Base-by-base conservation (phyloP, 2,113 vertebrate species). In the Xenopus tropicalis region DNA sequence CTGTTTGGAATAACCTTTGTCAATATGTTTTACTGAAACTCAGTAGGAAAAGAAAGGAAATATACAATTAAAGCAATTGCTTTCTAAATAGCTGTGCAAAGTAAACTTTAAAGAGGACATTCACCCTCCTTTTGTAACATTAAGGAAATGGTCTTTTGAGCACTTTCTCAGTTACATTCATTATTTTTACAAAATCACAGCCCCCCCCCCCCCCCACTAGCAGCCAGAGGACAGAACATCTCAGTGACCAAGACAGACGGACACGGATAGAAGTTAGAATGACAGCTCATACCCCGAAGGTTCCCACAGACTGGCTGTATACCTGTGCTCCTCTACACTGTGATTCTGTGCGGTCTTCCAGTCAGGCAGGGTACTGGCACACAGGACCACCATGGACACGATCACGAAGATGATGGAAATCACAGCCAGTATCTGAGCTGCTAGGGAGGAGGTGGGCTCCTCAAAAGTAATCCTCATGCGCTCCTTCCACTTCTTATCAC, bases 371-470 rank as follows among this genome's bases (percentile, higher is more conserved):
- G 97, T 98, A 89, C 97, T 98, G 56, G 95, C 95, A 66, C 97
- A 99, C 79, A 99, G 85, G 82, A 98, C 95, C 70, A 98, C 91
- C 97, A 99, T 98, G 72, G 97, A 99, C 79, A 98, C 86, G 24
- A 99, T 94, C 71, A 99, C 97, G 80, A 98, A 98, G 59, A 98
- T 89, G 59, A 98, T 93, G 8, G 97, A 99, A 77, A 99, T 91
- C 19, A 91, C 92, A 57, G 97, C 97, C 85, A 98, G 82, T 72
- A 99, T 88, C 88, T 98, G 96, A 23, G 96, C 97, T 44, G 89
- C 93, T 77, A 97, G 68, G 10, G 97, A 99, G 56, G 96, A 99
- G 79, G 93, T 93, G 79, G 97, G 97, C 79, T 99, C 97, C 82
- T 98, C 97, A 83, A 98, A 98, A 57, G 94, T 93, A 72, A 88